Base-by-base conservation (phyloP, 2,888 invertebrate genomes). In the Eristalis intricaria region DNA sequence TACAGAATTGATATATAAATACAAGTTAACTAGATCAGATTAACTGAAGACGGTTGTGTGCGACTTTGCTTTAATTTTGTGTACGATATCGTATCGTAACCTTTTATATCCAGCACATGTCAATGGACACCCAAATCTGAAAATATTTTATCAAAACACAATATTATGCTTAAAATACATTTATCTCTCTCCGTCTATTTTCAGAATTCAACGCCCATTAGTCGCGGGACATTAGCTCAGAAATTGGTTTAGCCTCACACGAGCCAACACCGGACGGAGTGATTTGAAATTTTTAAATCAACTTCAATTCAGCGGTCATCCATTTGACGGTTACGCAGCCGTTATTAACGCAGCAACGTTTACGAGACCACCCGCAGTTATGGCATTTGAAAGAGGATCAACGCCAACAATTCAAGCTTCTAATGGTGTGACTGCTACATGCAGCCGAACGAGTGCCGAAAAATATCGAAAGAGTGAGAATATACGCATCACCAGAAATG, bases 401-500 rank as follows among this genome's bases (percentile, higher is more conserved):
- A 15, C 26, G 26, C 26, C 64, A 70, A n/a, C 77, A 22, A 32
- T 19, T 26, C 61, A 61, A 22, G 50, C 43, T 65, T 13, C 69
- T 3, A 78, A 70, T 75, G 65, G 35, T 58, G 23, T 70, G 35
- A 71, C 43, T 40, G 29, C 40, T n/a, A 4, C 76, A 56, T 23
- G 63, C 7, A 38, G n/a, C 15, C 29, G 50, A 11, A 23, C 26
- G n/a, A 8, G 58, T 4, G 10, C 65, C 29, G 83, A 79, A 35
- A 92, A 93, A 3, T 95, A 94, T 89, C 94, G 94, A 22, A 94
- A 94, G 1, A 93, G 94, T 32, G 97, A 97, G 91, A 95, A 95
- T 93, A 95, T 96, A 94, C 94, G 97, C 64, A 97, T 98, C 90
- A 95, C 97, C 91, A 96, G 96, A 90, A 98, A 98, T 92, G 95